These are phyloP conservation scores for Aphelenchoides fujianensis DNA, from an alignment of 1,140 invertebrate genomes.

Conservation along the genomic window DNA sequence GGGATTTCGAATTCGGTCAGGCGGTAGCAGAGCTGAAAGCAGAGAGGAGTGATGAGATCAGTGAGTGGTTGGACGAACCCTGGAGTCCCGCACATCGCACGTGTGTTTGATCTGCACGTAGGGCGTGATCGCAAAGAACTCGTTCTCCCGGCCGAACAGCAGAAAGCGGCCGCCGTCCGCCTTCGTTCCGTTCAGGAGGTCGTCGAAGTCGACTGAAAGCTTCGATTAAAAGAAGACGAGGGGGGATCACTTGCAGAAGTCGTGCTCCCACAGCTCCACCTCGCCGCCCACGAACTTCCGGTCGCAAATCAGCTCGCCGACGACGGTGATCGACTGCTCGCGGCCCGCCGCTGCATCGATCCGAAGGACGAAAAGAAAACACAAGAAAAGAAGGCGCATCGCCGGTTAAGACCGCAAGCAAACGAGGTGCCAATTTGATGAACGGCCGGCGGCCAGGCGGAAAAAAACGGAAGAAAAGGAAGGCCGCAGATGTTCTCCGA, in stretches of 20 bases:
- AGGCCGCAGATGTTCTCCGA: background rate
- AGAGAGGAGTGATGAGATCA: background rate
- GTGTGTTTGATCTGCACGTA: constrained; percentile 11
- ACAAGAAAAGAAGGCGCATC: background rate
- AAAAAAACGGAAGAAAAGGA: background rate
- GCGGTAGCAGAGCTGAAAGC: background rate
- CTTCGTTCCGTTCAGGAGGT: background rate
- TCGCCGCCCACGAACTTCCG: background rate
- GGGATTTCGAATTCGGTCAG: constrained; percentile 11
- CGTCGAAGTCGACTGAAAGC: constrained; percentile 7
- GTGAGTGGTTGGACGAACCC: background rate
- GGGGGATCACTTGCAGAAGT: background rate
- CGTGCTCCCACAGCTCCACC: constrained; percentile 6
- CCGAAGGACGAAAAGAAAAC: background rate
- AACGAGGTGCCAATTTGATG: constrained; percentile 5
- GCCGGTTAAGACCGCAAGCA: background rate
- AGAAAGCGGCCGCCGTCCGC: background rate
- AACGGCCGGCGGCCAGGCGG: background rate
- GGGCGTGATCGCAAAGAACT: background rate
- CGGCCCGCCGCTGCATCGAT: background rate
- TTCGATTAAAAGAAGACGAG: background rate
- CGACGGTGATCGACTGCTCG: background rate
- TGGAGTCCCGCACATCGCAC: background rate
- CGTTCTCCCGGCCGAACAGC: background rate
- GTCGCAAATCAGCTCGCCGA: constrained; percentile 13